These are phyloP conservation scores for Stramonita haemastoma DNA, from an alignment of 2,888 invertebrate genomes.

Conservation along the genomic window DNA sequence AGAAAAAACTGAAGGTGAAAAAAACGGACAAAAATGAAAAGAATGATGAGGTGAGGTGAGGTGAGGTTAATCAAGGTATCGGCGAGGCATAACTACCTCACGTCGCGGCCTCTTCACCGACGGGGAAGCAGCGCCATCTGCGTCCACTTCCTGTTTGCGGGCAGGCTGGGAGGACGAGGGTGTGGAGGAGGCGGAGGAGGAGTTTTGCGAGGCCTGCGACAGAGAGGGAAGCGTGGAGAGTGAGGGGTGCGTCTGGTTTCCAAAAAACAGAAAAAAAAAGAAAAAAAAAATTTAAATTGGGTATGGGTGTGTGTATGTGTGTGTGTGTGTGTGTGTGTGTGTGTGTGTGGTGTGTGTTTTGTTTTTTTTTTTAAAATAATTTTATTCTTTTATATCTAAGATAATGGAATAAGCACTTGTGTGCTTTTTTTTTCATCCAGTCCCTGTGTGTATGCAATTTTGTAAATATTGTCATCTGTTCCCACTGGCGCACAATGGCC, in stretches of 20 bases:
- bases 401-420: no score
- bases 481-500: no score
- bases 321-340: no score
- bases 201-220: background rate
- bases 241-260: background rate
- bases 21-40: background rate
- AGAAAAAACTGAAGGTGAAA: background rate
- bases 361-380: no score
- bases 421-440: no score
- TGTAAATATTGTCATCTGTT: no score
- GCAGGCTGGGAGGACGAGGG: background rate
- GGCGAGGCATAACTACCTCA: slow-evolving; percentile 70
- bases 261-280: background rate
- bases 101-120: slow-evolving; percentile 59
- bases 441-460: no score
- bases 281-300: background rate
- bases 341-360: no score
- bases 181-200: background rate
- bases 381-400: no score
- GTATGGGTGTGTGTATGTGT: no score
- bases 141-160: slow-evolving; percentile 33
- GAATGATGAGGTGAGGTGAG: background rate
- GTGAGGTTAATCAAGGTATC: slow-evolving; percentile 60
- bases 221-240: background rate
- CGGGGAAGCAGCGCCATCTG: slow-evolving; percentile 24